Conservation (phyloP, 2,113 vertebrate genomes). For the Pomatorhinus ruficollis region DNA sequence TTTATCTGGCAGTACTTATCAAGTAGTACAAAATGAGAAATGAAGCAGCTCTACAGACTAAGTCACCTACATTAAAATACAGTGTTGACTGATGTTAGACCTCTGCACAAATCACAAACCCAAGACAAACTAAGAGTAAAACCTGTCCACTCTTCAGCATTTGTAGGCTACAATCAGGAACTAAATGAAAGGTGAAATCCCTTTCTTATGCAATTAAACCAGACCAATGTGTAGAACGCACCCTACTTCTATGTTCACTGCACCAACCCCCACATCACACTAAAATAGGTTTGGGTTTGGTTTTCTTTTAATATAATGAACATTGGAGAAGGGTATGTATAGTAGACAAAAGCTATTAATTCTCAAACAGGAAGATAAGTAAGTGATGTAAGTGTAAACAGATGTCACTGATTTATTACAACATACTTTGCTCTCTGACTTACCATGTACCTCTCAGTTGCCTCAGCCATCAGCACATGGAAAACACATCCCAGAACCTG, state of each 20-base stretch:
- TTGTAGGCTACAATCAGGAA: background rate
- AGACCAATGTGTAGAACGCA: background rate
- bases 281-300: background rate
- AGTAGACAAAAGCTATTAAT: background rate
- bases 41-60: background rate
- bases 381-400: background rate
- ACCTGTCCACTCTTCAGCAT: background rate
- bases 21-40: background rate
- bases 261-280: background rate
- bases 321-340: background rate
- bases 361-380: background rate
- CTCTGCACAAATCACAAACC: background rate
- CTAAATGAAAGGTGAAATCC: background rate
- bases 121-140: background rate
- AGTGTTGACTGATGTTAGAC: accelerated
- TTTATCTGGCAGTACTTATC: background rate
- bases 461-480: background rate
- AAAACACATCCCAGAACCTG: background rate
- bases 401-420: background rate
- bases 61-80: background rate
- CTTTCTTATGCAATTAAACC: background rate
- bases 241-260: background rate
- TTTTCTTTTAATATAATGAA: background rate
- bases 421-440: background rate
- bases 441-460: background rate